These are phyloP conservation scores for Actias luna DNA, from an alignment of 2,888 invertebrate species.

Conservation along the genomic window DNA sequence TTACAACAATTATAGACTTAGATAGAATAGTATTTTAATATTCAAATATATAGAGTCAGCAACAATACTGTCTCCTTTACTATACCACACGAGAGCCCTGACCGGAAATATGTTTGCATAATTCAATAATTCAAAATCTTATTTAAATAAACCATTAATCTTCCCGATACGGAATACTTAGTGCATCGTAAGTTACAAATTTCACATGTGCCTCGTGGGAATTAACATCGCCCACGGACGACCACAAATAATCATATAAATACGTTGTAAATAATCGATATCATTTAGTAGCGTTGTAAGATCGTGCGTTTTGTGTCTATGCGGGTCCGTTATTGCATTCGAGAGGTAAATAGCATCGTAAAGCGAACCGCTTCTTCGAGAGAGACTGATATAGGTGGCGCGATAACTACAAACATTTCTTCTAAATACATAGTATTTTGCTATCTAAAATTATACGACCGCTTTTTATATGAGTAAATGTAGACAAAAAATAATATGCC, in stretches of 20 bases:
- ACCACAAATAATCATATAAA: slow-evolving; percentile 35
- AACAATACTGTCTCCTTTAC: background rate
- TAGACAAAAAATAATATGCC: background rate
- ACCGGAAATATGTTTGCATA: slow-evolving; percentile 22
- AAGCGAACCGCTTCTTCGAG: slow-evolving; percentile 20
- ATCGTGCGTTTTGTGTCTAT: slow-evolving; percentile 16
- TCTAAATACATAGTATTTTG: slow-evolving; percentile 6
- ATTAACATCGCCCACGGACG: slow-evolving; percentile 49
- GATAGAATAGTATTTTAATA: background rate
- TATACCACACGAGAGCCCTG: background rate
- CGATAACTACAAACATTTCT: slow-evolving; percentile 13
- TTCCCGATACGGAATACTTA: slow-evolving; percentile 30
- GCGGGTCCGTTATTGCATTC: slow-evolving; percentile 20
- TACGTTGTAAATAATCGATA: slow-evolving; percentile 58
- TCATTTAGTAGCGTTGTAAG: slow-evolving; percentile 36
- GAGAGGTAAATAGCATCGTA: slow-evolving; percentile 21
- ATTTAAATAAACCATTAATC: slow-evolving; percentile 36
- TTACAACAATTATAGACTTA: too few species aligned
- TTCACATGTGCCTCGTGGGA: slow-evolving; percentile 40
- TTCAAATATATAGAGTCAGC: background rate
- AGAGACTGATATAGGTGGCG: slow-evolving; percentile 18
- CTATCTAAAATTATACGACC: background rate
- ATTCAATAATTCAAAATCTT: slow-evolving; percentile 33
- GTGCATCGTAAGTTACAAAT: slow-evolving; percentile 30
- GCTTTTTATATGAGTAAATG: background rate